Evolutionary conservation across 2,888 invertebrate species (phyloP), one percentile per base, ranked within the genome.

Genomic region (Parnassius mnemosyne): DNA sequence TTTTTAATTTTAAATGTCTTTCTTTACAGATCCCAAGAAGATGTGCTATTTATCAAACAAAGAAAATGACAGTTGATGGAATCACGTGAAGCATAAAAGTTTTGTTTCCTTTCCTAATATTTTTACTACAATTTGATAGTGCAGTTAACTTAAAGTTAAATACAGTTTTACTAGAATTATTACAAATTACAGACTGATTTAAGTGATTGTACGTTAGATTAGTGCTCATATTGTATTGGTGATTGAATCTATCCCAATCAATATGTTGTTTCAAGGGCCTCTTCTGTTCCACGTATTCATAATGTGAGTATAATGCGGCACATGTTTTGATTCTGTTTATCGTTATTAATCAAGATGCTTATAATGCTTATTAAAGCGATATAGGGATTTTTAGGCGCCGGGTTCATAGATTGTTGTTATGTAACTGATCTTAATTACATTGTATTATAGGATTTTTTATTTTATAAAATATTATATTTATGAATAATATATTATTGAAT

Each of bases 281-380:
- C 75, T 82, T 63, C 71, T 82, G 71, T 78, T 83, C 71, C 82
- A 78, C 77, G 72, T 81, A 69, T 79, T 80, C 63, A 77, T 81
- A 70, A 81, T 85, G 89, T 89, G 66, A 89, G 89, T 89, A 85
- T 72, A 68, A 57, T 67, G 66, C 50, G 65, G 63, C 71, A 70
- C 69, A 66, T 73, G 69, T 61, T 60, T 61, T 41, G 66, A 61
- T 60, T 66, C 61, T 66, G 63, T 65, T 63, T 63, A 63, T 54
- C 63, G 63, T 63, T 63, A 63, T 54, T 59, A 56, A 63, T 56
- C 63, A 58, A 63, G 63, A 63, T 47, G 47, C 47, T 51, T 46
- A 13, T 50, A 52, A 34, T 58, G 55, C 55, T 55, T 47, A 43
- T 55, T 61, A 55, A 59, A 59, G 63, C 55, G 59, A 46, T 11